These are phyloP conservation scores for Periparus ater DNA, from an alignment of 2,797 vertebrate genomes.

Conservation along the genomic window DNA sequence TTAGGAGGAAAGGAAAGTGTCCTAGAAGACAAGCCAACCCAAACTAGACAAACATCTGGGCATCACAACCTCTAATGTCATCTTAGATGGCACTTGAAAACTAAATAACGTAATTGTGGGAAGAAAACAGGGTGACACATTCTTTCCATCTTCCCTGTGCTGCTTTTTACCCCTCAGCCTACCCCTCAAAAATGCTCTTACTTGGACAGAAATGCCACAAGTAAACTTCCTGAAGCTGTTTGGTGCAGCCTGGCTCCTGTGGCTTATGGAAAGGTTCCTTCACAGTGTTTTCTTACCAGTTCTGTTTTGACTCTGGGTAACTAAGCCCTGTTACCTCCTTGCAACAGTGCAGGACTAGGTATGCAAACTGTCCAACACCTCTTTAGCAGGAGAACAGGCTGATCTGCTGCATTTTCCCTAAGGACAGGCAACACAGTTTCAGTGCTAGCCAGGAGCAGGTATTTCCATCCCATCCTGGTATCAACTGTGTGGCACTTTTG, in stretches of 20 bases:
- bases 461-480: neutral
- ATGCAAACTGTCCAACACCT: neutral
- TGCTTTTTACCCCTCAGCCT: neutral
- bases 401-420: neutral
- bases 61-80: fast-evolving
- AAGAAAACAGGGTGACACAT: neutral
- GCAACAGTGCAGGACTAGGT: neutral
- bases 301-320: neutral
- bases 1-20: neutral
- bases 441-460: neutral
- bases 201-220: neutral
- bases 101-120: neutral
- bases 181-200: neutral
- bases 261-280: fast-evolving
- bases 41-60: neutral
- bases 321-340: neutral
- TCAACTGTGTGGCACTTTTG: neutral
- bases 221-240: neutral
- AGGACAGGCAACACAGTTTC: neutral
- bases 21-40: neutral
- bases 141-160: neutral
- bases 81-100: neutral
- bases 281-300: fast-evolving
- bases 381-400: neutral
- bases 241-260: neutral